These are phyloP conservation scores for Mormyrus iriodes DNA, from an alignment of 2,113 vertebrate genomes.

Conservation along the genomic window DNA sequence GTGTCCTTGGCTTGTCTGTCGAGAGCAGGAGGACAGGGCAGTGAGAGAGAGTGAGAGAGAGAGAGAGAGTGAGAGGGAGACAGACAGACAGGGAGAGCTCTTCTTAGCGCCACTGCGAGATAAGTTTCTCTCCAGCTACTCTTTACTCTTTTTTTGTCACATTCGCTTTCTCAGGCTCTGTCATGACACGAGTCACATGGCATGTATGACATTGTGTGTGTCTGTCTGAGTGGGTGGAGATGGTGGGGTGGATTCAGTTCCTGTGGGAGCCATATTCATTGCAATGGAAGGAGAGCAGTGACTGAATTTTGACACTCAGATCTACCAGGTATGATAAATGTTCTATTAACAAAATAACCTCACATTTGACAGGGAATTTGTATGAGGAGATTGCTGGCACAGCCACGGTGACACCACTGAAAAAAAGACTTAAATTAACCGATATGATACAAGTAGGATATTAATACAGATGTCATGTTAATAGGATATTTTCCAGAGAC, in stretches of 20 bases:
- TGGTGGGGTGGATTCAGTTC: background rate
- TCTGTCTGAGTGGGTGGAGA: background rate
- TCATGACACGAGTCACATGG: conserved; percentile 46
- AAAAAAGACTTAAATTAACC: background rate
- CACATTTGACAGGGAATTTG: background rate
- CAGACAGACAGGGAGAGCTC: background rate
- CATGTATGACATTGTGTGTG: conserved; percentile 31
- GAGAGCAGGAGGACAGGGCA: conserved; percentile 38
- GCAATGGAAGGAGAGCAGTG: background rate
- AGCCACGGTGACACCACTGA: background rate
- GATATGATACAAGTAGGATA: background rate
- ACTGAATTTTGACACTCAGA: background rate
- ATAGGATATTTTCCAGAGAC: background rate
- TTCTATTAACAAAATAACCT: background rate
- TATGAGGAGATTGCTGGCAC: background rate
- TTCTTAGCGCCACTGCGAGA: background rate
- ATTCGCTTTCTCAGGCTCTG: conserved; percentile 58
- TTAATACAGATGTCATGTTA: background rate
- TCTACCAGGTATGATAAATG: background rate
- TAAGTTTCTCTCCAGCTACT: conserved; percentile 39
- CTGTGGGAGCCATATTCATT: background rate
- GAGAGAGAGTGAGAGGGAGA: background rate
- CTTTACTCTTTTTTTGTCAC: conserved; percentile 47
- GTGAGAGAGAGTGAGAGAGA: background rate
- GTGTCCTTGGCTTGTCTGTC: conserved; percentile 64